phyloP scores from a whole-genome alignment of 2,888 invertebrate genomes.

The Aphodius granarius region DNA sequence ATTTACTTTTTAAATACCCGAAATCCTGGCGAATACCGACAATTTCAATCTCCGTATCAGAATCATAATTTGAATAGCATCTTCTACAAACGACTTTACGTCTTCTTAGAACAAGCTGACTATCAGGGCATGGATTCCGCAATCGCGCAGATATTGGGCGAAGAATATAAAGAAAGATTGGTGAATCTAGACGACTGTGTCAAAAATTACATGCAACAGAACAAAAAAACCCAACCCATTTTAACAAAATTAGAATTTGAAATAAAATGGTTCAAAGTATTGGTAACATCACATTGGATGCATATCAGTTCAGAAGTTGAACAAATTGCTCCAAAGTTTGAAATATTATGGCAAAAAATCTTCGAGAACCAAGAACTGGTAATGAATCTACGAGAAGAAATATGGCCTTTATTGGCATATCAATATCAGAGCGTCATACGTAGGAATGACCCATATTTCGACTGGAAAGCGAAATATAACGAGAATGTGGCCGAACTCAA shows the following conservation, averaged over 20 bases:
- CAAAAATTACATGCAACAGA: background rate
- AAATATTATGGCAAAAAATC: background rate
- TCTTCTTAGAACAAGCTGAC: background rate
- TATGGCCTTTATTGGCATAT: background rate
- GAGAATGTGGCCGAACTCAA: background rate
- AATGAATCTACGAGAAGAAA: background rate
- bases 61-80: background rate
- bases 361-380: background rate
- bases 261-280: background rate
- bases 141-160: background rate
- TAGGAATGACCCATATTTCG: background rate
- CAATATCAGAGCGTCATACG: background rate
- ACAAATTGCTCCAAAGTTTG: background rate
- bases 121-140: background rate
- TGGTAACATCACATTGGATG: background rate
- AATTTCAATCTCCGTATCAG: background rate
- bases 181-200: background rate
- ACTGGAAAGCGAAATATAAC: background rate
- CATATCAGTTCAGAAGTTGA: background rate
- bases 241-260: background rate
- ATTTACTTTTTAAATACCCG: background rate
- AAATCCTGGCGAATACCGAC: background rate
- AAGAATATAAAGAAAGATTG: background rate
- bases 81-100: background rate
- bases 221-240: background rate